These are phyloP conservation scores for Cephalopachus bancanus DNA, from an alignment of 2,797 vertebrate genomes.

Conservation along the genomic window DNA sequence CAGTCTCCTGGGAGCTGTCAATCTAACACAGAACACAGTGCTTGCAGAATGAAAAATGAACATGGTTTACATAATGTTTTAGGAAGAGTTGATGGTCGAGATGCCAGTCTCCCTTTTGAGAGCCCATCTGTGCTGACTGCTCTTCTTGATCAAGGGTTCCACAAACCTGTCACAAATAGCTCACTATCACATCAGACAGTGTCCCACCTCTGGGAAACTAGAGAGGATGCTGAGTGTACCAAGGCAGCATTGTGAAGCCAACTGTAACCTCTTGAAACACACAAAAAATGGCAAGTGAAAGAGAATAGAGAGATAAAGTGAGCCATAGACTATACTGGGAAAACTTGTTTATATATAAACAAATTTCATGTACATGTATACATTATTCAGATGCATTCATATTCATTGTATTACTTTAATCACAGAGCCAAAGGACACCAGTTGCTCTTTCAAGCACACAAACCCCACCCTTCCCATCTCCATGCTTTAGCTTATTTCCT, in stretches of 20 bases:
- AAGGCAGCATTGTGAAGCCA: neutral
- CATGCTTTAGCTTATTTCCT: neutral
- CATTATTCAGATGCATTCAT: neutral
- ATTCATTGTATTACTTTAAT: neutral
- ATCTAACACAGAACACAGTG: slow-evolving; percentile 37
- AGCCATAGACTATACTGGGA: neutral
- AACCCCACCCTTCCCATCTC: neutral
- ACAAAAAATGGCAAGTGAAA: neutral
- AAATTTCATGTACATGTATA: neutral
- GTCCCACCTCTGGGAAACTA: neutral
- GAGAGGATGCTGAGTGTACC: neutral
- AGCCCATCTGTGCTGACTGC: slow-evolving; percentile 1
- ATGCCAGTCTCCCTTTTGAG: neutral
- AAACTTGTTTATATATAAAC: neutral
- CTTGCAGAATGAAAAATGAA: slow-evolving; percentile 64
- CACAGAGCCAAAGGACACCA: neutral
- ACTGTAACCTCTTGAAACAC: slow-evolving; percentile 1
- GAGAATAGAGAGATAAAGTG: neutral
- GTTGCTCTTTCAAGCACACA: neutral
- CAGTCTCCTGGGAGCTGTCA: slow-evolving; percentile 60
- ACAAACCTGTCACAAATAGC: neutral
- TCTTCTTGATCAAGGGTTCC: neutral
- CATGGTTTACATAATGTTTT: slow-evolving; percentile 39
- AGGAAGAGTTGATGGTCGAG: neutral
- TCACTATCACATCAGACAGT: neutral